A percentile compares a stretch with the other conserved stretches of the same genome.
Conservation (phyloP, 64 coral and sea anemone genomes). For the Catalaphyllia jardinei region DNA sequence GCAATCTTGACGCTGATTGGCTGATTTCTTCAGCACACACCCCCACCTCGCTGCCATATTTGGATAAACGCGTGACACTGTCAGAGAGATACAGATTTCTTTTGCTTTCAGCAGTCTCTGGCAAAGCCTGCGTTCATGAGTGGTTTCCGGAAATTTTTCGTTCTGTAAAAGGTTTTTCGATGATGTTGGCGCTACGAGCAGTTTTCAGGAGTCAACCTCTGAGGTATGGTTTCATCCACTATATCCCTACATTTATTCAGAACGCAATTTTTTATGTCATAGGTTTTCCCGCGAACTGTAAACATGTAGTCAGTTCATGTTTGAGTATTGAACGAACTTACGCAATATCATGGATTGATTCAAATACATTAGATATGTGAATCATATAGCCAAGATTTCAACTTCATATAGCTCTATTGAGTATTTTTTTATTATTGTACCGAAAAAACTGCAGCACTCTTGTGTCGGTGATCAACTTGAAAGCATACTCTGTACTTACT, state of each 20-base stretch:
- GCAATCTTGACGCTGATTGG: background rate
- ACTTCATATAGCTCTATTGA: background rate
- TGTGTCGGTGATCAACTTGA: too few species aligned
- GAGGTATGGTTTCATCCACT: conserved; percentile 13
- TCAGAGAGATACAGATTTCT: background rate
- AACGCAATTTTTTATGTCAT: background rate
- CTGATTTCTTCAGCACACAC: background rate
- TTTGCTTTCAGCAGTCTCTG: background rate
- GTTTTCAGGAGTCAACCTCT: conserved; percentile 26
- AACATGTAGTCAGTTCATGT: background rate
- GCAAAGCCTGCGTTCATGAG: too few species aligned
- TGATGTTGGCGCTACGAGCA: background rate
- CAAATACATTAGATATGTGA: background rate
- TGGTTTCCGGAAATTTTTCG: background rate
- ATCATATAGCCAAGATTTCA: background rate
- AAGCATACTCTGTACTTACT: too few species aligned
- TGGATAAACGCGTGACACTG: background rate
- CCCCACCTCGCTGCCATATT: conserved; percentile 16
- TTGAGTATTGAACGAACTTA: background rate
- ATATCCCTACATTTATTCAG: background rate
- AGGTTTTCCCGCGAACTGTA: background rate
- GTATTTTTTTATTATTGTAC: background rate
- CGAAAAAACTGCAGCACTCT: background rate
- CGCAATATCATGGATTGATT: background rate
- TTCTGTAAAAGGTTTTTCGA: background rate